Conservation (phyloP, 2,888 invertebrate species). For the Ariolimax columbianus region DNA sequence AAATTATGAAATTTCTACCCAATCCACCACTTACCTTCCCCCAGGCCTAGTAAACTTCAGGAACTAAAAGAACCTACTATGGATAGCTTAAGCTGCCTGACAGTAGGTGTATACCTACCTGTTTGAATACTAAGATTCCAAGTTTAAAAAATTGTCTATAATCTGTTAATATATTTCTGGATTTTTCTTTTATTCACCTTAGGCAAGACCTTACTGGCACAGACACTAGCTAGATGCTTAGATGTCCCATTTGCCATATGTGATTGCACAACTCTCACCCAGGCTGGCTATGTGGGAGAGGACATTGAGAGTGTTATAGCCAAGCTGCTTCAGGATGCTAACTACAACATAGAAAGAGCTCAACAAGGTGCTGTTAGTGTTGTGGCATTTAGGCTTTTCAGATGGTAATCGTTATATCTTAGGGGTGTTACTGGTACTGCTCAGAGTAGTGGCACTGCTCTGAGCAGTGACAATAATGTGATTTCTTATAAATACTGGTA, state of each 20-base stretch:
- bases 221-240: conserved; percentile 96
- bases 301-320: conserved; percentile 99
- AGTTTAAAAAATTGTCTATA: too few species aligned
- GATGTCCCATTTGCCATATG: conserved; percentile 99
- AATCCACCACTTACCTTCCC: too few species aligned
- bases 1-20: too few species aligned
- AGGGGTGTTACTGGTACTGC: too few species aligned
- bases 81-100: too few species aligned
- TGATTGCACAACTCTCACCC: conserved; percentile 86
- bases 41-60: too few species aligned
- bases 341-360: conserved; percentile 97
- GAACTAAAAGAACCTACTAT: too few species aligned
- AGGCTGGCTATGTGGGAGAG: conserved; percentile 95
- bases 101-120: too few species aligned
- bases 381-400: not conserved
- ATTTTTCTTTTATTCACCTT: conserved; percentile 28
- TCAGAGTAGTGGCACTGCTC: too few species aligned
- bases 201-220: conserved; percentile 97
- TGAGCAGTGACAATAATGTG: too few species aligned
- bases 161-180: not conserved
- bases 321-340: conserved; percentile 95
- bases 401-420: not conserved
- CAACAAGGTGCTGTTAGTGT: conserved; percentile 85
- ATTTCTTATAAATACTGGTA: too few species aligned
- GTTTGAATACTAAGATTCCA: too few species aligned